Conservation (phyloP, 1,140 invertebrate genomes). For the Leptoteleia sp. region DNA sequence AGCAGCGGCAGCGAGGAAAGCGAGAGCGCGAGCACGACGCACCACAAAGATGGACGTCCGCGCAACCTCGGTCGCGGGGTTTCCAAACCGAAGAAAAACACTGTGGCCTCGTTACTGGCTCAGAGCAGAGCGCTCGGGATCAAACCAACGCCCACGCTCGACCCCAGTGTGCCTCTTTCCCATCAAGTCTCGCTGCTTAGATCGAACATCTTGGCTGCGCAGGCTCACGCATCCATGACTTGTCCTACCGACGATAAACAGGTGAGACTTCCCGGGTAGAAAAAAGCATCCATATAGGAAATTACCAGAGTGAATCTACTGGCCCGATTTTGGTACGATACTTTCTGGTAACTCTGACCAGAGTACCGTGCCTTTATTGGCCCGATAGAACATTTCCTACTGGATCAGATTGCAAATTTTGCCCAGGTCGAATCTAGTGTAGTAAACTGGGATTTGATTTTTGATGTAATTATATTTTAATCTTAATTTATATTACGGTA, state of each 20-base stretch:
- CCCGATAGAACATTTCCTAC: no score
- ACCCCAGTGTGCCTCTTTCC: constrained; percentile 82
- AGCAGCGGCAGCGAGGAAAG: constrained; percentile 86
- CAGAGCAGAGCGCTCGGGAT: constrained; percentile 90
- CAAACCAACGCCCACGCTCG: constrained; percentile 83
- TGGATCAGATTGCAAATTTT: no score
- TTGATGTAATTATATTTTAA: no score
- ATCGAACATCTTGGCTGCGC: constrained; percentile 83
- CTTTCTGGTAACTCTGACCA: no score
- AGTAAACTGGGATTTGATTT: no score
- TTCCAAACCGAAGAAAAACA: constrained; percentile 95
- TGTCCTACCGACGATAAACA: constrained; percentile 79
- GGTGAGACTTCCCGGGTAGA: constrained; percentile 58
- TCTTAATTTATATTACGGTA: no score
- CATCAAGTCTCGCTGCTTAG: constrained; percentile 84
- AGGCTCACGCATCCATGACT: constrained; percentile 80
- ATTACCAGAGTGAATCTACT: no score
- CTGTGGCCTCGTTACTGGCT: constrained; percentile 91
- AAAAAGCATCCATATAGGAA: no score
- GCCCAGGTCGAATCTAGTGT: no score
- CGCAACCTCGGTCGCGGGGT: constrained; percentile 91
- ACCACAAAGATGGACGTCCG: constrained; percentile 87
- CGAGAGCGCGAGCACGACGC: constrained; percentile 81
- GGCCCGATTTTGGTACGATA: no score
- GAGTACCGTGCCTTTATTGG: no score